phyloP scores from a whole-genome alignment of 2,797 vertebrate species.

The Macrochelys suwanniensis region DNA sequence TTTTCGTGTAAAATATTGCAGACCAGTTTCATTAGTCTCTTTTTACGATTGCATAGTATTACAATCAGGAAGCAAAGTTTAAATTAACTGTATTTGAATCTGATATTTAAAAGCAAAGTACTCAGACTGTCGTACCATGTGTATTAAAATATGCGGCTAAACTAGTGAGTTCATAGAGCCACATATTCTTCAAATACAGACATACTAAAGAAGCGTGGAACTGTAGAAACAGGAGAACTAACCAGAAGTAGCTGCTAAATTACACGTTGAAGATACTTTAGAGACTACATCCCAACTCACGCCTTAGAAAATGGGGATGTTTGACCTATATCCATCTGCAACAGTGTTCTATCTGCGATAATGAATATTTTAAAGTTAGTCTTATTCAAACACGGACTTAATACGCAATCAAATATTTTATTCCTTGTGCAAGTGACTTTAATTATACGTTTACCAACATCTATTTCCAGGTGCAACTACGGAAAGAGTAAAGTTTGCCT shows the following conservation, averaged over 20 bases:
- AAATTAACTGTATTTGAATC: rapidly evolving
- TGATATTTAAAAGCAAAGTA: background rate
- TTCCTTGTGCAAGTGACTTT: constrained; percentile 38
- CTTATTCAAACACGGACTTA: background rate
- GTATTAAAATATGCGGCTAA: constrained; percentile 43
- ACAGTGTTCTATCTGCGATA: background rate
- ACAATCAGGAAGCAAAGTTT: background rate
- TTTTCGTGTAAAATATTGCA: background rate
- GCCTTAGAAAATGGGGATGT: constrained; percentile 29
- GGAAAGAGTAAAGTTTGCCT: background rate
- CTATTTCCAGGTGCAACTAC: constrained; percentile 46
- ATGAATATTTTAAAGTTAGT: background rate
- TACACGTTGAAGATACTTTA: constrained; percentile 54
- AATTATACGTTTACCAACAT: constrained; percentile 40
- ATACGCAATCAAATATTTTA: background rate
- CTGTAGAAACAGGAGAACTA: constrained; percentile 69
- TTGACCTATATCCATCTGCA: constrained; percentile 60
- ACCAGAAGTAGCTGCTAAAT: constrained; percentile 39
- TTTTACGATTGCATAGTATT: background rate
- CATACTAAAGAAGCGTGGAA: constrained; percentile 73
- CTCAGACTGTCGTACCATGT: background rate
- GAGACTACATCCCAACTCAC: constrained; percentile 52
- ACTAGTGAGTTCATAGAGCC: constrained; percentile 32
- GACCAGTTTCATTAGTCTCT: background rate
- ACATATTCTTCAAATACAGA: constrained; percentile 69